Base-by-base conservation (phyloP, 2,113 vertebrate species). In the Chionis minor region DNA sequence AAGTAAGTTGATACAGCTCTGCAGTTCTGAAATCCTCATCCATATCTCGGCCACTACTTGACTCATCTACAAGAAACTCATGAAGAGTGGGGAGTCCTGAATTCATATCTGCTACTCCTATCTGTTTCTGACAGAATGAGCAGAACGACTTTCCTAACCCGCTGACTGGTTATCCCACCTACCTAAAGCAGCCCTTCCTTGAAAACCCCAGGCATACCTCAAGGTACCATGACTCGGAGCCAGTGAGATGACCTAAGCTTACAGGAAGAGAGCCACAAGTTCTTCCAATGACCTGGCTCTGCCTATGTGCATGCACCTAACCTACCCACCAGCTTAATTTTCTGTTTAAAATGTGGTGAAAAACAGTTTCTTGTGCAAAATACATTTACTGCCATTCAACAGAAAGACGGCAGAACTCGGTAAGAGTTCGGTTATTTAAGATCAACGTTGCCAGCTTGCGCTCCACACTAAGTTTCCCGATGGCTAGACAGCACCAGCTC, bases 401-500 rank as follows among this genome's bases (percentile, higher is more conserved):
- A 47, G 59, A 66, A 70, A 54, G 56, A 52, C 10, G 20, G 32
- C 52, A 80, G 23, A 93, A 47, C 20, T 96, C 23, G 65, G 2
- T 5, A 30, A 26, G 38, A 30, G 66, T 49, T 73, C 30, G 23
- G 45, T 45, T 42, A 26, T 13, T 67, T 38, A n/a, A 47, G 47
- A 81, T 44, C 33, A 47, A 3, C 1, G 5, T 23, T 91, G 77
- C 52, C 80, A 86, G 56, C 67, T 9, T 74, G 35, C 42, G 52
- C 44, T 79, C 47, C 2, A 2, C 49, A 5, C 58, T 81, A 18
- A 81, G 47, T 19, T 35, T 69, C 52, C 35, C 3, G 38, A 20
- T 1, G 24, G 32, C 88, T 62, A 3, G 2, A 15, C 54, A 77
- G 74, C 62, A 54, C 1, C 1, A 62, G 42, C 44, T 0, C 0